Evolutionary conservation across 2,888 invertebrate genomes (phyloP), one percentile per base, ranked within the genome.

Genomic region (Sycophila texana): DNA sequence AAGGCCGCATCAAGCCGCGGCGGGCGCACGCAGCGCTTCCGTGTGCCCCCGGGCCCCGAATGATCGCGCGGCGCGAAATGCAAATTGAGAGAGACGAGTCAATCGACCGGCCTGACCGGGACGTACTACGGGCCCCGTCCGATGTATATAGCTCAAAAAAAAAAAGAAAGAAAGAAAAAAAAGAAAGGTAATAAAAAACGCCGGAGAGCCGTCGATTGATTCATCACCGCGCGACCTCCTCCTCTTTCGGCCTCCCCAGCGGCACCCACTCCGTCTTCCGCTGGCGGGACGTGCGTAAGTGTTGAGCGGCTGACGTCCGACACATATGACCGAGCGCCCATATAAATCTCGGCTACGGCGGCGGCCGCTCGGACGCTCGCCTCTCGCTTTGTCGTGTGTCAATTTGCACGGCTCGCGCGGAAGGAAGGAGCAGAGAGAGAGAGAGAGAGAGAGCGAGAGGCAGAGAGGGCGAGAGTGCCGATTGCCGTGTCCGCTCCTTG

Each of bases 401-500:
- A 76, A 76, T 80, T 79, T 75, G 74, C 66, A 47, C 71, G 51
- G n/a, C n/a, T n/a, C 58, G 66, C 72, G 60, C 73, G 79, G 79
- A 79, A 65, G 72, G 73, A 80, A 65, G 70, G 18, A n/a, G 39
- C 77, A 81, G 77, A 76, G 77, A 78, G 79, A 82, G 81, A 80
- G 81, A 61, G 72, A 83, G 85, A 79, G 77, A 73, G 76, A 79
- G 81, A 81, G 72, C 82, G 85, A 79, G 77, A 73, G 76, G 77
- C 81, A 81, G 87, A 87, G 86, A 85, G 86, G 10, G 86, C 86
- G 87, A 89, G 87, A 86, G 85, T 86, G 10, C 86, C 86, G 87
- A 89, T 89, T 88, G 88, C 86, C 88, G 89, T 89, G 89, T 89
- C 89, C 89, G 89, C 87, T 89, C 84, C 89, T 89, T 89, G 88